Evolutionary conservation across 2,797 vertebrate genomes (phyloP).

Genomic region (Syndactyla subalaris): DNA sequence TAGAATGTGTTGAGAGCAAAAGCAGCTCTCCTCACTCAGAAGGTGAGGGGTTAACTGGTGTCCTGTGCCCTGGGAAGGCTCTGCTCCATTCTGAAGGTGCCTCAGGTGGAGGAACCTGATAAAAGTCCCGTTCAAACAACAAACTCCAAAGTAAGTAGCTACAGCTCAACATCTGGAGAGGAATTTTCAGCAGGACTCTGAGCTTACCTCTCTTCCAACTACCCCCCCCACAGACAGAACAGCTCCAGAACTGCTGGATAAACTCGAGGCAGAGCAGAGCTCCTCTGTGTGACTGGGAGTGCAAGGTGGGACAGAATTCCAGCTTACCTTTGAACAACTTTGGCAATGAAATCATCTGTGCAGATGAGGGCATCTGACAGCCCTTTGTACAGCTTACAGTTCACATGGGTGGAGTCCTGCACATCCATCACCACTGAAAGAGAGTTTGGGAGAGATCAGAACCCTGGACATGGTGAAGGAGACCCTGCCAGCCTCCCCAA

Average conservation of each 20-base stretch:
- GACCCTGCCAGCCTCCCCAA: background rate
- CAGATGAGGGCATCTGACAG: constrained; percentile 97
- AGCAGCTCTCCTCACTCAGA: background rate
- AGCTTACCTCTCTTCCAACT: background rate
- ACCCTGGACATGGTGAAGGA: background rate
- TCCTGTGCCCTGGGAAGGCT: background rate
- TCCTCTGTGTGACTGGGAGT: background rate
- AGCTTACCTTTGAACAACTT: constrained; percentile 94
- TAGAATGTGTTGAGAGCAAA: background rate
- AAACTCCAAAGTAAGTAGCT: background rate
- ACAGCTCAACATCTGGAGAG: accelerated
- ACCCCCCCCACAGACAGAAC: background rate
- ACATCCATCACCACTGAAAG: constrained; percentile 97
- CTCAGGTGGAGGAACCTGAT: background rate
- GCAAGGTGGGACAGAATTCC: background rate
- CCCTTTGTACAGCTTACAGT: constrained; percentile 97
- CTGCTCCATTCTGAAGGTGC: background rate
- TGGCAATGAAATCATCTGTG: constrained; percentile 98
- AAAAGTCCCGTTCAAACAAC: background rate
- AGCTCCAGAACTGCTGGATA: background rate
- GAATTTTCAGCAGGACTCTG: background rate
- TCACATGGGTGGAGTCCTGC: constrained; percentile 93
- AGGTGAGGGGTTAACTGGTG: background rate
- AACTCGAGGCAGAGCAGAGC: background rate
- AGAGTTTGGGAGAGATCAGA: constrained; percentile 15